A percentile compares a stretch with the other conserved stretches of the same genome.
These are phyloP conservation scores for Acanthopleura granulata DNA, from an alignment of 2,888 invertebrate genomes.

Conservation along the genomic window DNA sequence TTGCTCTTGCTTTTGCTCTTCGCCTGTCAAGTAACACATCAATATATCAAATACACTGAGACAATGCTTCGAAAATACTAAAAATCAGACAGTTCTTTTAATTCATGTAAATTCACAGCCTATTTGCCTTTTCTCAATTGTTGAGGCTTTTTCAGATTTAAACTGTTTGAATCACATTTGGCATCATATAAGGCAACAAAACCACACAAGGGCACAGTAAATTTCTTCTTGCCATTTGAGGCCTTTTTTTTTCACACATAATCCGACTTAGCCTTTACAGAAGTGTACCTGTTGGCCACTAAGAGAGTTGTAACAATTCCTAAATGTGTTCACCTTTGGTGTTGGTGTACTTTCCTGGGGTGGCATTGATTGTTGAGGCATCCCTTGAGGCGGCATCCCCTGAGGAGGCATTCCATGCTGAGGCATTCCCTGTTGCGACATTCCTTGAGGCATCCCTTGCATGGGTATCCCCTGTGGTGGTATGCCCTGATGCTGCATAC, in stretches of 20 bases:
- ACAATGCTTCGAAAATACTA: background rate
- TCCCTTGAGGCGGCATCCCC: slow-evolving; percentile 6
- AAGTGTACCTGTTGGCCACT: too few relatives aligned
- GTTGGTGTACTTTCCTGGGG: slow-evolving; percentile 9
- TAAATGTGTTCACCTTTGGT: background rate
- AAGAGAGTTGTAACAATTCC: too few relatives aligned
- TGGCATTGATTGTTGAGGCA: background rate
- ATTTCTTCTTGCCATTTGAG: too few relatives aligned
- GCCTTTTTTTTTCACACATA: too few relatives aligned
- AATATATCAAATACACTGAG: background rate
- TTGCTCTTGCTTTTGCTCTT: slow-evolving; percentile 13
- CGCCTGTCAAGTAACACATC: background rate
- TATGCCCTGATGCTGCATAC: background rate
- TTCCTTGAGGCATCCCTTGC: slow-evolving; percentile 13
- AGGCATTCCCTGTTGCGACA: slow-evolving; percentile 13
- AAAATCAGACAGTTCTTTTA: too few relatives aligned
- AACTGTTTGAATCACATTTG: too few relatives aligned
- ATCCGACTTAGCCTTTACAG: too few relatives aligned
- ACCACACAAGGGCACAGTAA: too few relatives aligned
- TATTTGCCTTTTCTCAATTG: too few relatives aligned
- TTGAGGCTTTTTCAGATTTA: too few relatives aligned
- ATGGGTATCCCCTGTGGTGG: background rate
- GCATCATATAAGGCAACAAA: too few relatives aligned
- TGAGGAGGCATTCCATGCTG: background rate
- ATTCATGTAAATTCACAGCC: too few relatives aligned